A percentile compares a stretch with the other conserved stretches of the same genome.
These are phyloP conservation scores for Philhelius pedissequus DNA, from an alignment of 2,888 invertebrate genomes.

Conservation along the genomic window DNA sequence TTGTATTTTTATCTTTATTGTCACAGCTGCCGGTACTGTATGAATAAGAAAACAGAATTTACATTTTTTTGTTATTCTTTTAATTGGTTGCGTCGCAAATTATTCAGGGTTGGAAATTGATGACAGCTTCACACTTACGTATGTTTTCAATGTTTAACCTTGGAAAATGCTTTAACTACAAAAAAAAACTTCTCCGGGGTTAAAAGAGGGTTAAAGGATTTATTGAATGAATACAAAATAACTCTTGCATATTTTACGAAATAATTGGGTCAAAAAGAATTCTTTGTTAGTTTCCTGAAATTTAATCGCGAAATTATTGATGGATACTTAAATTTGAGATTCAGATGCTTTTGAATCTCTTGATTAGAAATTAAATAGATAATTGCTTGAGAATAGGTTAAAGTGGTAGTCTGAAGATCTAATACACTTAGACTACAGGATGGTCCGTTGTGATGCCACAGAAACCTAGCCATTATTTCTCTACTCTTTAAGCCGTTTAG, in stretches of 20 bases:
- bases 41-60: not conserved
- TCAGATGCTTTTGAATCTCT: too few relatives aligned
- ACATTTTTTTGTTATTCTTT: slow-evolving; percentile 4
- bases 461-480: too few relatives aligned
- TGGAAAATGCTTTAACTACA: not conserved
- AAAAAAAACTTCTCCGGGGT: too few relatives aligned
- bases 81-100: slow-evolving; percentile 25
- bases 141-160: slow-evolving; percentile 20
- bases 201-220: not conserved
- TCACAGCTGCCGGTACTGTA: not conserved
- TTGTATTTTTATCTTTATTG: not conserved
- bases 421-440: too few relatives aligned
- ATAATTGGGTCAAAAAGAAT: slow-evolving; percentile 1
- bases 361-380: too few relatives aligned
- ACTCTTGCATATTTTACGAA: not conserved
- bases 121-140: not conserved
- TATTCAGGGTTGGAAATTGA: slow-evolving; percentile 12
- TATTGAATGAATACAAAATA: not conserved
- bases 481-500: too few relatives aligned
- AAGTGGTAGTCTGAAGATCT: too few relatives aligned
- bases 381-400: too few relatives aligned
- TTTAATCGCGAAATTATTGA: too few relatives aligned
- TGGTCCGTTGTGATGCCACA: too few relatives aligned
- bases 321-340: too few relatives aligned
- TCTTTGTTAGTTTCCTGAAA: not conserved